Conservation (phyloP, 2,113 vertebrate species). For the Sapajus apella region DNA sequence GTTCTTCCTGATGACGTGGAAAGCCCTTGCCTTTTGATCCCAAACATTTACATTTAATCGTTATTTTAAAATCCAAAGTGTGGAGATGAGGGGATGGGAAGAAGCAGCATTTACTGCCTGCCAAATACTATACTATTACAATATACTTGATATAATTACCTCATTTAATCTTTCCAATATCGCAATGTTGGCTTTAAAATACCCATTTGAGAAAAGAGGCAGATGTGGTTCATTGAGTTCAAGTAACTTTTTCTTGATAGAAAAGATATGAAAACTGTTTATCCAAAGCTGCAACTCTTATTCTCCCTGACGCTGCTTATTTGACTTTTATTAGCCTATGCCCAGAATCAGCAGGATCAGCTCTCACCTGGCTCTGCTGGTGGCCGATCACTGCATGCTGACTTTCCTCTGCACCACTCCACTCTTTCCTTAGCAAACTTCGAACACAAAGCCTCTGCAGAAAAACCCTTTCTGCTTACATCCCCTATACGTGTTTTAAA, state of each 20-base stretch:
- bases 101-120: background rate
- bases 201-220: background rate
- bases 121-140: background rate
- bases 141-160: background rate
- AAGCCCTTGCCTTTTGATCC: background rate
- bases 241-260: background rate
- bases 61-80: background rate
- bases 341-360: background rate
- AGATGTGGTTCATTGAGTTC: background rate
- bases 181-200: background rate
- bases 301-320: background rate
- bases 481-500: background rate
- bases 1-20: background rate
- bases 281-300: background rate
- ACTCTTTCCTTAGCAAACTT: background rate
- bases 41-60: background rate
- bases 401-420: background rate
- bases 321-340: background rate
- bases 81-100: background rate
- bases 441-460: background rate
- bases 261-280: background rate
- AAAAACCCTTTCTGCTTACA: background rate
- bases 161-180: background rate
- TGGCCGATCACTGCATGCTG: background rate
- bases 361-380: too few species aligned